Base-by-base conservation (phyloP, 1,140 invertebrate genomes). In the Pseudobourletiella spinata region DNA sequence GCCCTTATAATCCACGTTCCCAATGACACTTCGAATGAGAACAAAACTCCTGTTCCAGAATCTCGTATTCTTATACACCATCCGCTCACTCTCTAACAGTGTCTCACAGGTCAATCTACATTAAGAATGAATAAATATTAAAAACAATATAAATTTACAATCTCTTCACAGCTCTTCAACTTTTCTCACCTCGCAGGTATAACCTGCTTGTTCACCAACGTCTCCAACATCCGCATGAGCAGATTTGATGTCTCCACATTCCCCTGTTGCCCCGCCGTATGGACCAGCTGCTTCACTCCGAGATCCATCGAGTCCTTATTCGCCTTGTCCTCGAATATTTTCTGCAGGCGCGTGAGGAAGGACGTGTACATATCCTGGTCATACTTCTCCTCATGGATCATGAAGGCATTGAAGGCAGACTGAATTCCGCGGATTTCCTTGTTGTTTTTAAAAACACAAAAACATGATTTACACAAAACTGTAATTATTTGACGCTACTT, bases 1-100 rank as follows among this genome's bases (percentile, higher is more conserved):
- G 48, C 89, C 92, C 79, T 97, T 98, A 73, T 98, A 98, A 75
- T 95, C 91, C 14, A 96, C 93, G 61, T 87, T 85, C 35, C 85
- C 84, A 72, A 97, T 88, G 60, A 95, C 86, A 72, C 83, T 85
- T 68, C 86, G 81, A 43, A 97, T 86, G 2, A 96, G 77, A 60
- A 83, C 79, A 76, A 97, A 96, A 73, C 85, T 87, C 73, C 87
- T 84, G 15, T 89, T 84, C 93, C 80, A 83, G 67, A 79, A 77
- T 3, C 76, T 73, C 29, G 73, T 70, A 65, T 80, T 75, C 29
- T 72, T 67, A 46, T 76, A 76, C 8, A 71, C 64, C 14, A 83
- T 70, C 58, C 75, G 74, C 28, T 81, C 78, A 69, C 73, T 73
- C 6, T 70, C 72, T 8, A 82, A 67, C 18, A 82, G 66, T 8